phyloP scores from a whole-genome alignment of 1,140 invertebrate species.

The Drosophila varians region DNA sequence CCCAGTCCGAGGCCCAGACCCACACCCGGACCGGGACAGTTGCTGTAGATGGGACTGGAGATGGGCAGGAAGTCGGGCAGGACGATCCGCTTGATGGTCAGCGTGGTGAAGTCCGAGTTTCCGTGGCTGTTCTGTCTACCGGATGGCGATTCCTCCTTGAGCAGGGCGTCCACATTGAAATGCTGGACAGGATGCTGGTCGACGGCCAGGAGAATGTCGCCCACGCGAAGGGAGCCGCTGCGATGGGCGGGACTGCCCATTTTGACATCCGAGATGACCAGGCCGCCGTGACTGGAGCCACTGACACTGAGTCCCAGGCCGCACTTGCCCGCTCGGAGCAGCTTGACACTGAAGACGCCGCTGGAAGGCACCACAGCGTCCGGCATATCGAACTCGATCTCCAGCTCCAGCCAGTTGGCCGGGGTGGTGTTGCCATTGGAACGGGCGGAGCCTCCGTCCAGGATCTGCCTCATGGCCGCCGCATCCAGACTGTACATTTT shows the following conservation, averaged over 20 bases:
- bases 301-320: conserved; percentile 95
- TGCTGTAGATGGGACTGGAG: conserved; percentile 76
- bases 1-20: conserved; percentile 10
- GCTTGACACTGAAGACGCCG: conserved; percentile 94
- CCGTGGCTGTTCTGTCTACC: background rate
- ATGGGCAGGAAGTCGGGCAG: conserved; percentile 79
- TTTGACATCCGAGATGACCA: conserved; percentile 93
- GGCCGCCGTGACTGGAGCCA: conserved; percentile 85
- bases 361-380: conserved; percentile 95
- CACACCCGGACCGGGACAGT: conserved; percentile 56
- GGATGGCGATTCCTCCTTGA: conserved; percentile 60
- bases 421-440: conserved; percentile 13
- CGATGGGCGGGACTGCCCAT: conserved; percentile 95
- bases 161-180: conserved; percentile 82
- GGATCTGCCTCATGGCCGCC: conserved; percentile 84
- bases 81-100: conserved; percentile 79
- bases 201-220: conserved; percentile 94
- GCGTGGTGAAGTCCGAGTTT: conserved; percentile 69
- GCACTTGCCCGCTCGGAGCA: conserved; percentile 89
- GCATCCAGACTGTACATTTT: conserved; percentile 87
- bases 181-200: conserved; percentile 93
- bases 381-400: conserved; percentile 96
- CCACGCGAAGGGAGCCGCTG: conserved; percentile 92
- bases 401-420: conserved; percentile 86
- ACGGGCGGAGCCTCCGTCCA: conserved; percentile 41